Conservation (phyloP, 2,797 vertebrate genomes). For the Trachops cirrhosus region DNA sequence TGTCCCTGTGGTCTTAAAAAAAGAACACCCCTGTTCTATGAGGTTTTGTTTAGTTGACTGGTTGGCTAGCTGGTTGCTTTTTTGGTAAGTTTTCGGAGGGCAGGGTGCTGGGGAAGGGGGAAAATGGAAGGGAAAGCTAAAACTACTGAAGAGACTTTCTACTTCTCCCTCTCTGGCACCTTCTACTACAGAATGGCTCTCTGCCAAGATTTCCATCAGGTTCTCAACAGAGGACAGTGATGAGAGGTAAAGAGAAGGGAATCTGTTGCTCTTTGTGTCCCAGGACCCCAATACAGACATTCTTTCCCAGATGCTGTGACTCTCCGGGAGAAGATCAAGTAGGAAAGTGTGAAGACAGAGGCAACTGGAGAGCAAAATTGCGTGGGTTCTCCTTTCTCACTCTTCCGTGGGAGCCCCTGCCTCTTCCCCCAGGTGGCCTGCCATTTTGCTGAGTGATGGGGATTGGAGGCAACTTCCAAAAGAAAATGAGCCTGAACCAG, state of each 20-base stretch:
- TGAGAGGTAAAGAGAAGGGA: neutral
- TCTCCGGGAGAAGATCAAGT: neutral
- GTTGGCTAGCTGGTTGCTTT: neutral
- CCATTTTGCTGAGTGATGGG: neutral
- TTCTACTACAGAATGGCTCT: neutral
- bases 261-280: neutral
- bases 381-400: neutral
- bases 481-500: neutral
- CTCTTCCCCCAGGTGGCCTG: neutral
- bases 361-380: no score
- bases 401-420: neutral
- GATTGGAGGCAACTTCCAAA: neutral
- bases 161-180: neutral
- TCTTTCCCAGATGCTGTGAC: neutral
- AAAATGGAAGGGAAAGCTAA: neutral
- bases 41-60: neutral
- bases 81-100: neutral
- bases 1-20: neutral
- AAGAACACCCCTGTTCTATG: neutral
- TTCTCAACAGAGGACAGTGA: neutral
- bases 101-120: neutral
- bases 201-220: neutral
- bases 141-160: neutral
- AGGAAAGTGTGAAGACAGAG: neutral
- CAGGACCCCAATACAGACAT: neutral